A percentile compares a stretch with the other conserved stretches of the same genome.
Evolutionary conservation across 2,113 vertebrate genomes (phyloP).

Genomic region (Callithrix jacchus): DNA sequence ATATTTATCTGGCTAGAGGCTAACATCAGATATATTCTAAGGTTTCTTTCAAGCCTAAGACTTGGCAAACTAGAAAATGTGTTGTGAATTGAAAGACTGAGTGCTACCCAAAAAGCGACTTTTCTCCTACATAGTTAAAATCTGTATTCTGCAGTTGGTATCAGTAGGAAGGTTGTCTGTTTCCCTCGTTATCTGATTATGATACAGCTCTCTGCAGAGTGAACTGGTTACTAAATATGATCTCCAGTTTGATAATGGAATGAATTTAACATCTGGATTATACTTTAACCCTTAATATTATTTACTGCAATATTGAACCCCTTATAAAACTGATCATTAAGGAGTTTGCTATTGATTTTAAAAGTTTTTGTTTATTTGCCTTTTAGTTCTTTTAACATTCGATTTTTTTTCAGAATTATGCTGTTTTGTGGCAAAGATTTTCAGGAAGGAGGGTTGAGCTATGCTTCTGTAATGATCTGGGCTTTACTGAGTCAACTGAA

Average conservation of each 20-base stretch:
- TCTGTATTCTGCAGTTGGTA: neutral
- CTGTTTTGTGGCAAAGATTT: slow-evolving; percentile 22
- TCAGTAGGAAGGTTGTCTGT: neutral
- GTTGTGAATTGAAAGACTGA: neutral
- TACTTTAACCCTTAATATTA: neutral
- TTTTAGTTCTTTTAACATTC: neutral
- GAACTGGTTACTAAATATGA: neutral
- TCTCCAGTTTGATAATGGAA: slow-evolving; percentile 24
- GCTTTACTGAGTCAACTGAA: neutral
- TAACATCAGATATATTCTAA: neutral
- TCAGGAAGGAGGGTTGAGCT: neutral
- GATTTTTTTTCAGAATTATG: neutral
- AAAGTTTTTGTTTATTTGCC: neutral
- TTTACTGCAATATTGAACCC: neutral
- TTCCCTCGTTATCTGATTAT: neutral
- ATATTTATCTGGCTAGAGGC: neutral
- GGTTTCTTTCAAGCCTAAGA: neutral
- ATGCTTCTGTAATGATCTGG: neutral
- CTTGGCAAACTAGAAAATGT: neutral
- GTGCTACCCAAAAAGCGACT: neutral
- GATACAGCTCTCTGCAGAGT: neutral
- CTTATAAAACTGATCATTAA: slow-evolving; percentile 9
- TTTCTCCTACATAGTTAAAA: neutral
- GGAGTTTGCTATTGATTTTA: neutral
- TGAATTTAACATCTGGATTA: neutral